Evolutionary conservation across 2,888 invertebrate species (phyloP), one percentile per base, ranked within the genome.

Genomic region (Candidula unifasciata): DNA sequence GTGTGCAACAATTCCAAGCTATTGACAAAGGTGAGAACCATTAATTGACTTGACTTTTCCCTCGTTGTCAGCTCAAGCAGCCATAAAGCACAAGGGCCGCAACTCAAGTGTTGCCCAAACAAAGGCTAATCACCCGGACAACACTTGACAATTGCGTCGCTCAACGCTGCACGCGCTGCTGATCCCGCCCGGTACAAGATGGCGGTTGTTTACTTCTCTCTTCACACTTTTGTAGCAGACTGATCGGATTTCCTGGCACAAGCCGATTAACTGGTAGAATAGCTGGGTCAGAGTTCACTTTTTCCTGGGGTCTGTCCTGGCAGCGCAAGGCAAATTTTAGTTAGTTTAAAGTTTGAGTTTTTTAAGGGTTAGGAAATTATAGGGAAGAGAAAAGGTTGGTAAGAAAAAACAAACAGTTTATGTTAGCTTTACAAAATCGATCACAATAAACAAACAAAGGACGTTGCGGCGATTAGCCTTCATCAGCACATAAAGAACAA

Each of bases 151-250:
- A 21, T 69, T 21, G 21, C 37, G 69, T 21, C 69, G 33, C 35
- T 69, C 35, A 24, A 69, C 16, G 33, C 10, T 68, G 69, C 69
- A 69, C 69, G 37, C 69, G 69, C 69, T 69, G 35, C 18, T 69
- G 35, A 69, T 69, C 69, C 35, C 69, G 35, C 35, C 69, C 6
- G 69, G 21, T 2, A 27, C 21, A 69, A 69, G 27, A 21, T 69
- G 69, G 33, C 69, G 35, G 35, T 69, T 69, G 35, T 69, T 69
- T 35, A 69, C 69, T 37, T 3, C 69, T 21, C 21, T 8, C 35
- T 37, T 69, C 69, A 33, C 69, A 69, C 69, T 33, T 27, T 24
- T 69, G 35, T 35, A 35, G 10, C 35, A 16, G 69, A 33, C 27
- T 68, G n/a, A 33, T 68, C 18, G 68, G 16, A 27, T 69, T 69